Evolutionary conservation across 64 coral and sea anemone genomes (phyloP).

Genomic region (Dendronephthya gigantea): DNA sequence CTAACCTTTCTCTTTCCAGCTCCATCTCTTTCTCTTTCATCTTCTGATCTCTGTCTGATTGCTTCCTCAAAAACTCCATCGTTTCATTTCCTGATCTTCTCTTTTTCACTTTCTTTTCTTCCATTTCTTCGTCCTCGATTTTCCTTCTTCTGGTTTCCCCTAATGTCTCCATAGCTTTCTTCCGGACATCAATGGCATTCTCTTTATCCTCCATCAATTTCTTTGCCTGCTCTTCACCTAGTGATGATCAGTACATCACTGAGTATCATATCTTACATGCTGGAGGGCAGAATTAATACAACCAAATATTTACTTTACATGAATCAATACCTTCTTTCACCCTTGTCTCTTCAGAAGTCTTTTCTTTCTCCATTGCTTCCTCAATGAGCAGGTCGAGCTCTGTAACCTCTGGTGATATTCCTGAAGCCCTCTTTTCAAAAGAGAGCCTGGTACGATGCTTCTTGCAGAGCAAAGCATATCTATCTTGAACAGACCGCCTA

Average conservation of each 20-base stretch:
- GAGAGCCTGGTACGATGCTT: conserved; percentile 24
- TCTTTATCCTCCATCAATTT: neutral
- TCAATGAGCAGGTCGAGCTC: neutral
- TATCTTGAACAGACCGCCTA: conserved; percentile 24
- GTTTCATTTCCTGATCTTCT: conserved; percentile 6
- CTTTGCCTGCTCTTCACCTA: neutral
- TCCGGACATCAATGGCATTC: conserved; percentile 30
- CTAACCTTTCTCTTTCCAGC: neutral
- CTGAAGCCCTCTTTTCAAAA: neutral
- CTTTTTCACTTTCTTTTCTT: neutral
- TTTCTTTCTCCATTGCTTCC: conserved; percentile 4
- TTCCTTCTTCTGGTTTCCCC: conserved; percentile 13
- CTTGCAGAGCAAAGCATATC: conserved; percentile 12
- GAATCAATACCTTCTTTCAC: neutral
- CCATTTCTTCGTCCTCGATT: neutral
- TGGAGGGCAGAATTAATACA: too few relatives aligned
- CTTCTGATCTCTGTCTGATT: neutral
- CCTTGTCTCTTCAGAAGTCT: neutral
- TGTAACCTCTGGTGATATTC: neutral
- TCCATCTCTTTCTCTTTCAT: neutral
- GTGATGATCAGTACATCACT: too few relatives aligned
- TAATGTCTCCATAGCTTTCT: conserved; percentile 22
- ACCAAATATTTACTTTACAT: too few relatives aligned
- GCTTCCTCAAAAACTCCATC: neutral
- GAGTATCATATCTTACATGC: neutral